Evolutionary conservation across 1,140 invertebrate genomes (phyloP), one percentile per base, ranked within the genome.

Genomic region (Plutomurus gul): DNA sequence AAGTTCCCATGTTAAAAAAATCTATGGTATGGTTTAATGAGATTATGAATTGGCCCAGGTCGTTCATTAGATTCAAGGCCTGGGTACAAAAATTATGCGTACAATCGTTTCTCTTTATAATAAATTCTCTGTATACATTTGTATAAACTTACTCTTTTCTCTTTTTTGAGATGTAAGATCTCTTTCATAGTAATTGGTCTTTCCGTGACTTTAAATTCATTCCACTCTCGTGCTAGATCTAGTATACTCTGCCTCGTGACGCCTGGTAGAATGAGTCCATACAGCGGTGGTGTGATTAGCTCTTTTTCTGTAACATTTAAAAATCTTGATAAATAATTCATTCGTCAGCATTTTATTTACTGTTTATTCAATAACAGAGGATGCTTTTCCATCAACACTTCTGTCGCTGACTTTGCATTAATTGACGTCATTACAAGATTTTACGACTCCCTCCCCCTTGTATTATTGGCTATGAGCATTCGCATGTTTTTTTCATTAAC

Each of bases 201-300:
- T 87, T 99, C 96, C 27, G 89, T 90, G 6, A 99, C 92, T 87
- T 92, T 92, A 82, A 96, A 92, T 85, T 97, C 93, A 83, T 93
- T 92, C 95, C 95, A 98, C 86, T 95, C 90, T 81, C 88, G 87
- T 1, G 92, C 89, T 74, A 99, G 87, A 84, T 94, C 90, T 51
- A 99, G 85, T 76, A 99, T 92, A 36, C 95, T 96, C 81, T 92
- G 91, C 75, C 98, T 89, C 0, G 94, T 97, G 39, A 99, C 91
- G 77, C 97, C 98, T 20, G 97, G 97, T 82, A 99, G 88, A 84
- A 98, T 98, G 0, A 98, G 87, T 20, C 96, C 95, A 85, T 92
- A 92, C 37, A 99, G 86, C 18, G 96, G 94, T n/a, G 97, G 96
- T 20, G 97, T 99, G 11, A 95, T 88, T 81, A 99, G 86, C 88